Percentiles rank a stretch among this genome's conserved stretches.
These are phyloP conservation scores for Sebastes nivosus DNA, from an alignment of 2,797 vertebrate genomes.

Conservation along the genomic window DNA sequence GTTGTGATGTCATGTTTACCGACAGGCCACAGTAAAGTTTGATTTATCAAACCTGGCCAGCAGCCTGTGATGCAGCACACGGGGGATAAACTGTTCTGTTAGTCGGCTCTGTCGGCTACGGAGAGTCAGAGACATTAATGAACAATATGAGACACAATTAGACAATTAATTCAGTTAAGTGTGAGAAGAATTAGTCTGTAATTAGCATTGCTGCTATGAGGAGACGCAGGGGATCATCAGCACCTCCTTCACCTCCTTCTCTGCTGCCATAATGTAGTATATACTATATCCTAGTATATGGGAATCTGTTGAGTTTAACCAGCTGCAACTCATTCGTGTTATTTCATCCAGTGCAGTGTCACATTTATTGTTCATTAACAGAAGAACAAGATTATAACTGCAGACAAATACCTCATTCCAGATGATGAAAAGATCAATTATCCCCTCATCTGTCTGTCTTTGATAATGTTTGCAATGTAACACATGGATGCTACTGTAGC, in stretches of 20 bases:
- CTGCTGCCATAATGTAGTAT: background rate
- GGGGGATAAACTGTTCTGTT: background rate
- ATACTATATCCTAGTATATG: background rate
- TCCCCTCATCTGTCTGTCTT: background rate
- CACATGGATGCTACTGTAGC: background rate
- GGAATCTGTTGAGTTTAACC: background rate
- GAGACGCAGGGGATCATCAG: background rate
- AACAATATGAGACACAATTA: background rate
- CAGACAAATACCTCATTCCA: background rate
- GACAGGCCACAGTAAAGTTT: background rate
- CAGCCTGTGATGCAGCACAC: background rate
- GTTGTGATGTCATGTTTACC: background rate
- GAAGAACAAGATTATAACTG: background rate
- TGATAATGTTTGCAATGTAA: background rate
- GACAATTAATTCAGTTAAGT: background rate
- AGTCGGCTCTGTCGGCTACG: background rate
- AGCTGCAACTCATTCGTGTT: background rate
- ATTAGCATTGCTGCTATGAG: conserved; percentile 2
- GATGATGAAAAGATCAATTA: background rate
- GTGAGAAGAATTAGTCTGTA: background rate
- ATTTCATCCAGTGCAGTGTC: background rate
- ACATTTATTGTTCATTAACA: background rate
- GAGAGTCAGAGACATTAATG: background rate
- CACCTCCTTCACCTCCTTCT: background rate
- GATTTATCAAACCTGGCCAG: background rate